Evolutionary conservation across 2,888 invertebrate species (phyloP), one percentile per base, ranked within the genome.

Genomic region (Dryadula phaetusa): DNA sequence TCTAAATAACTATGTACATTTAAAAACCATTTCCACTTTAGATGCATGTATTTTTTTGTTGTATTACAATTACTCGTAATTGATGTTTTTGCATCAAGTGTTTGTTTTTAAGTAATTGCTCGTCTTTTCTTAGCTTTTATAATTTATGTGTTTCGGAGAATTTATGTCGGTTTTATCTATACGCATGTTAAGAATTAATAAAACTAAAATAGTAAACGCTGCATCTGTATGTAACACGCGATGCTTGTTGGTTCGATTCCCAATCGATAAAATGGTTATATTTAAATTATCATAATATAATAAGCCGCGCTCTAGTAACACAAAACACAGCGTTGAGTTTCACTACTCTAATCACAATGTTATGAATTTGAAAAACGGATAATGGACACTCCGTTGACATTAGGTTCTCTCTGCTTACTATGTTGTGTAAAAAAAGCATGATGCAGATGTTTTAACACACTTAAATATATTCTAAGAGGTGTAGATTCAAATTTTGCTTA

Each of bases 41-140:
- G 18, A 40, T 14, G 22, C 32, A 3, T 16, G 20, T n/a, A 20
- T 44, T n/a, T 63, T 46, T 34, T 37, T 63, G 7, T 53, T 54
- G 20, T 63, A 20, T 25, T 56, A 40, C 40, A 56, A 53, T 53
- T 32, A n/a, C 18, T 16, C 34, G 25, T 28, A 63, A 53, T 54
- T 54, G 53, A 16, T 22, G 16, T 53, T 63, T 54, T 63, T 63
- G 16, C 40, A 32, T 16, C 53, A 20, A 62, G 37, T 25, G 16
- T 37, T 40, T 44, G 53, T 32, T 28, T 8, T 42, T 44, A 42
- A 44, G 44, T 60, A 18, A 60, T 60, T 60, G 40, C 28, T 60
- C 28, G 28, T 46, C 25, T 44, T 60, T 20, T 44, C 20, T 44
- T 28, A 3, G 44, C 12, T 60, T 16, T 4, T 28, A 44, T 40